Conservation (phyloP, 1,140 invertebrate species). For the Pteromalus puparum region DNA sequence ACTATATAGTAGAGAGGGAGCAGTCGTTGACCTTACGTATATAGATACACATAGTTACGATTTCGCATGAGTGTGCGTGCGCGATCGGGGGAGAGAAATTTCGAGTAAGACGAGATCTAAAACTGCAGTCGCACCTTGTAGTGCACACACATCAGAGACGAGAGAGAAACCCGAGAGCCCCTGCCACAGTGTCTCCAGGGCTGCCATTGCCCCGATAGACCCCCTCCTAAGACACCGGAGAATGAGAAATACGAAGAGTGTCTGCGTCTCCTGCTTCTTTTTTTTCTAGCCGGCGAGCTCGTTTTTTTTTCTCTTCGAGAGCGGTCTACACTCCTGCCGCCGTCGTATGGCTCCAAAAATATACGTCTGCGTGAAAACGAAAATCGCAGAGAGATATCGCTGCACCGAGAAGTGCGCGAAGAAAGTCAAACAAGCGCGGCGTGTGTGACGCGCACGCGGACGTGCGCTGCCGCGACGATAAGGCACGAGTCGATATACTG, state of each 20-base stretch:
- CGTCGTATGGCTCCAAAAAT: not conserved
- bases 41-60: too few relatives aligned
- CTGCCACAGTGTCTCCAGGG: not conserved
- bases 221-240: constrained; percentile 5
- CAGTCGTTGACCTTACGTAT: constrained; percentile 38
- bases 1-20: not conserved
- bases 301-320: not conserved
- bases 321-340: not conserved
- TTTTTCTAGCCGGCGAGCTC: constrained; percentile 54
- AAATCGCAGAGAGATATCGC: not conserved
- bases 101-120: not conserved
- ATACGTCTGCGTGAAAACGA: not conserved
- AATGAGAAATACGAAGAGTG: constrained; percentile 32
- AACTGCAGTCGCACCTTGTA: not conserved
- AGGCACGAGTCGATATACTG: constrained; percentile 36
- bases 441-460: not conserved
- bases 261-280: constrained; percentile 52
- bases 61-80: not conserved
- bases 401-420: not conserved
- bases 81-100: not conserved
- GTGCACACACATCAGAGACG: too few relatives aligned
- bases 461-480: not conserved
- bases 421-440: not conserved
- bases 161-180: not conserved
- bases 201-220: not conserved